Base-by-base conservation (phyloP, 2,888 invertebrate genomes). In the Callimorpha dominula region DNA sequence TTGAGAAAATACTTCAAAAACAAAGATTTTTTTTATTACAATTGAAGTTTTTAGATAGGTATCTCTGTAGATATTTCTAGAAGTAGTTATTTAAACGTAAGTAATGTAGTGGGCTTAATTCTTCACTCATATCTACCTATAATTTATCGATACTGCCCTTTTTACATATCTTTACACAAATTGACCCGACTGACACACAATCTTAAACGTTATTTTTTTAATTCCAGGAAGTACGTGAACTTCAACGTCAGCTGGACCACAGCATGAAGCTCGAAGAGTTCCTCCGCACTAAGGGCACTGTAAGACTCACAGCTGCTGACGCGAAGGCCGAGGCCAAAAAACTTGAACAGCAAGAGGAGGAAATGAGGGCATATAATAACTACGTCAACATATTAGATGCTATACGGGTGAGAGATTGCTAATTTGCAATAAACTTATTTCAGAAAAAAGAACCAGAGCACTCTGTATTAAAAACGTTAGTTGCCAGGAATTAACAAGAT, bases 231-330 rank as follows among this genome's bases (percentile, higher is more conserved):
- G 98, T 99, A 96, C 97, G 98, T 65, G 98, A 98, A 87, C 96
- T 99, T 72, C 97, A 98, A 86, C 96, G 99, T 0, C 97, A 98
- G 75, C 93, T 99, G 57, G 98, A 99, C 88, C 97, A 98, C 90
- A 98, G 98, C 89, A 95, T 97, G 84, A 98, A 98, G 84, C 93
- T 99, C 50, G 97, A 98, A 85, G 97, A 98, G 86, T 99, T 99
- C 90, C 96, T 99, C 71, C 97, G 97, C 9, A 97, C 98, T 0
- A 99, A 99, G 90, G 98, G 98, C 0, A 98, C 98, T 78, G 97
- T 97, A 81, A 94, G 98, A 2, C 96, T 97, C 60, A 97, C 98
- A 85, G 96, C 97, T 0, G 97, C 98, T 78, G 97, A 98, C 83
- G 97, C 97, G 71, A 97, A 97, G 81, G 97, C 97, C 20, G 96